A percentile compares a stretch with the other conserved stretches of the same genome.
Conservation (phyloP, 2,797 vertebrate genomes). For the Sebastes miniatus region DNA sequence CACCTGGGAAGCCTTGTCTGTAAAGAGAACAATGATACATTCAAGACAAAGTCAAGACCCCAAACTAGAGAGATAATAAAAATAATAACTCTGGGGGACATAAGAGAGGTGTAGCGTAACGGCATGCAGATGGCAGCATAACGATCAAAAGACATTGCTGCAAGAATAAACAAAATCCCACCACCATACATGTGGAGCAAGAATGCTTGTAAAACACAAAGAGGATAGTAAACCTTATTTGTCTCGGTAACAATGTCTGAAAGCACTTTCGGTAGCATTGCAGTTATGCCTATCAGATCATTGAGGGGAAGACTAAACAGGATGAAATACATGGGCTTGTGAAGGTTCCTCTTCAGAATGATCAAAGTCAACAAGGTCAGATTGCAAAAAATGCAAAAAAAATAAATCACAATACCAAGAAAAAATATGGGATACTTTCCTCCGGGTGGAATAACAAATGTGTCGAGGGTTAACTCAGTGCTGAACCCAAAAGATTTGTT, state of each 20-base stretch:
- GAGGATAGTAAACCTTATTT: constrained; percentile 65
- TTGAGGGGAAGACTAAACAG: constrained; percentile 77
- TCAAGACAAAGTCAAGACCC: constrained; percentile 75
- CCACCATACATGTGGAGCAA: constrained; percentile 82
- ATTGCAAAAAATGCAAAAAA: constrained; percentile 73
- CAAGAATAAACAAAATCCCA: constrained; percentile 78
- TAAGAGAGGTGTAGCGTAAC: constrained; percentile 69
- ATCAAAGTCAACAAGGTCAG: constrained; percentile 75
- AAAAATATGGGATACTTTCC: constrained; percentile 78
- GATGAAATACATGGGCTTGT: constrained; percentile 80
- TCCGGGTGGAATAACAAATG: constrained; percentile 67
- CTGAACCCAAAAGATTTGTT: constrained; percentile 61
- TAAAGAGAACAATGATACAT: constrained; percentile 69
- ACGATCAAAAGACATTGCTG: constrained; percentile 82
- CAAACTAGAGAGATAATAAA: constrained; percentile 70
- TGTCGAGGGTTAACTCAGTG: constrained; percentile 65
- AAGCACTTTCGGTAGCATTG: constrained; percentile 77
- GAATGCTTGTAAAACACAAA: constrained; percentile 81
- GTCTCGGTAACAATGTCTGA: constrained; percentile 67
- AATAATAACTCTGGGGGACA: constrained; percentile 63
- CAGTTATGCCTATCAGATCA: constrained; percentile 74
- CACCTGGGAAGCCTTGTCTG: constrained; percentile 72
- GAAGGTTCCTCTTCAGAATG: constrained; percentile 67
- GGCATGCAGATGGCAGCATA: constrained; percentile 82
- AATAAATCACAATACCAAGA: constrained; percentile 66